A percentile compares a stretch with the other conserved stretches of the same genome.
These are phyloP conservation scores for Scrobipalpa atriplicella DNA, from an alignment of 2,888 invertebrate genomes.

Conservation along the genomic window DNA sequence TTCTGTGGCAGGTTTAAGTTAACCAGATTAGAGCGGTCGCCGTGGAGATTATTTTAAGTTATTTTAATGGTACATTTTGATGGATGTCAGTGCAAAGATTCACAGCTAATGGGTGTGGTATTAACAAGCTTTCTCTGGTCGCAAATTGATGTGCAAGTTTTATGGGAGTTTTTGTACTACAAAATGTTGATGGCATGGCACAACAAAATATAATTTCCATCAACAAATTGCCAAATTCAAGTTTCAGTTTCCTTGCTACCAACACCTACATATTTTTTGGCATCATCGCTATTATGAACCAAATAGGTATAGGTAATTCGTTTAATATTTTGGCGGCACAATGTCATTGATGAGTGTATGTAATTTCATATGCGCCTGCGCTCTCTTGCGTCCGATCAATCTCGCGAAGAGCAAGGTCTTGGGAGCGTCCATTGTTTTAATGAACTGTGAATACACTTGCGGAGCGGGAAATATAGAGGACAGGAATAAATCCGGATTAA, in stretches of 20 bases:
- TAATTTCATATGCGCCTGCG: slow-evolving; percentile 34
- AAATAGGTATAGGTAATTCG: not conserved
- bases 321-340: slow-evolving; percentile 24
- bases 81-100: slow-evolving; percentile 53
- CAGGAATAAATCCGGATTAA: too few species aligned
- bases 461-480: not conserved
- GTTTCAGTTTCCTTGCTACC: too few species aligned
- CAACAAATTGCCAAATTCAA: too few species aligned
- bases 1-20: slow-evolving; percentile 40
- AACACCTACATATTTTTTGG: too few species aligned
- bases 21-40: slow-evolving; percentile 69
- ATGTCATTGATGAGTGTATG: slow-evolving; percentile 31
- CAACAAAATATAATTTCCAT: too few species aligned
- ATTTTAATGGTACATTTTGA: slow-evolving; percentile 69
- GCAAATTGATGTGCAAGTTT: not conserved
- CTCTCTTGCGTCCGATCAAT: slow-evolving; percentile 40
- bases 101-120: slow-evolving; percentile 13
- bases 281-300: too few species aligned
- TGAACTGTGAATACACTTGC: slow-evolving; percentile 38
- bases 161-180: not conserved
- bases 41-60: slow-evolving; percentile 71
- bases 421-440: slow-evolving; percentile 45
- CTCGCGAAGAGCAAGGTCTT: slow-evolving; percentile 40
- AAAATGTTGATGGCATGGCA: too few species aligned
- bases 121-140: slow-evolving; percentile 25